Evolutionary conservation across 2,113 vertebrate genomes (phyloP).

Genomic region (Conger conger): DNA sequence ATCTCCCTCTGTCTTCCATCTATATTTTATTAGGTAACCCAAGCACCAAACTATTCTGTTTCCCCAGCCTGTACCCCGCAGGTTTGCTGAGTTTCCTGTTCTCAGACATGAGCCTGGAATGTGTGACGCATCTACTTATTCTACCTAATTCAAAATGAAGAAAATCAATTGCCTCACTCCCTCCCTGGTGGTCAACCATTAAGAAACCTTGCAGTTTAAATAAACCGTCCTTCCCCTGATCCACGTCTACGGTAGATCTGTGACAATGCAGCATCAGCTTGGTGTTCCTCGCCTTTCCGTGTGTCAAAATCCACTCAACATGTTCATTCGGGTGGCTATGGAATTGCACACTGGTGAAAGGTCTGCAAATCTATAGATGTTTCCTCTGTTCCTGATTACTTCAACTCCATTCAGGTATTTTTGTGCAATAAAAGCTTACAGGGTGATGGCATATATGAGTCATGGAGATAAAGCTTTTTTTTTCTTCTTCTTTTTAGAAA

Average conservation of each 20-base stretch:
- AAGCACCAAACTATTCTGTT: constrained; percentile 66
- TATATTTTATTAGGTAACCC: constrained; percentile 85
- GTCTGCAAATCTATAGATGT: neutral
- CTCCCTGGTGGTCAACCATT: constrained; percentile 68
- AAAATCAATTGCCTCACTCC: constrained; percentile 77
- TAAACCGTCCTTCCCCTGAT: constrained; percentile 68
- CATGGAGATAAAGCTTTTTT: constrained; percentile 14
- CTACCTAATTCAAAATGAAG: constrained; percentile 67
- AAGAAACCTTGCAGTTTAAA: constrained; percentile 71
- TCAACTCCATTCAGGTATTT: constrained; percentile 13
- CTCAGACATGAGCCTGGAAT: constrained; percentile 50
- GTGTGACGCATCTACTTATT: constrained; percentile 57
- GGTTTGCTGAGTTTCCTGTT: constrained; percentile 57
- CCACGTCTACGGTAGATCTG: constrained; percentile 65
- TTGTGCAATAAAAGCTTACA: constrained; percentile 15
- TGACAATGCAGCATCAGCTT: constrained; percentile 55
- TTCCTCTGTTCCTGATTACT: neutral
- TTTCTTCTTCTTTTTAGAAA: neutral
- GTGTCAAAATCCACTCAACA: neutral
- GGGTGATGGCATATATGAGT: neutral
- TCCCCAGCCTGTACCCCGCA: constrained; percentile 43
- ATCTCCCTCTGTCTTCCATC: constrained; percentile 77
- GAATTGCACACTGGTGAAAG: neutral
- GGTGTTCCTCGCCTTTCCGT: constrained; percentile 33
- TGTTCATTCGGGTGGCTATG: too few relatives aligned